Percentiles rank a stretch among this genome's conserved stretches.
These are phyloP conservation scores for Conomelus anceps DNA, from an alignment of 2,888 invertebrate species.

Conservation along the genomic window DNA sequence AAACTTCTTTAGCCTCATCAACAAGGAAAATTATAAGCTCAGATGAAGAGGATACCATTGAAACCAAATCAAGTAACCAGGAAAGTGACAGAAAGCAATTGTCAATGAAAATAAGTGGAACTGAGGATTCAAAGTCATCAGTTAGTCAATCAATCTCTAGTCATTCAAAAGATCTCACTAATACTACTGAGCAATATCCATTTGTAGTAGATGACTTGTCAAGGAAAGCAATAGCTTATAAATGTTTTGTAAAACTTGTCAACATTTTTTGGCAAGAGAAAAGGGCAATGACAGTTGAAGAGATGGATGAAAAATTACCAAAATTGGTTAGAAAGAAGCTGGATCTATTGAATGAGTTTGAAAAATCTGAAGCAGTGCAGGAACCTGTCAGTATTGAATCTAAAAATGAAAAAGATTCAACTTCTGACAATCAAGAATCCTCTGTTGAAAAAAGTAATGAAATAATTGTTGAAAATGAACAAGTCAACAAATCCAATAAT, in stretches of 20 bases:
- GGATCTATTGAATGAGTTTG: neutral
- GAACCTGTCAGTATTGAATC: neutral
- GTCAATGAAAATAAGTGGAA: no score
- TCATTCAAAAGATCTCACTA: neutral
- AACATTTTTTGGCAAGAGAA: neutral
- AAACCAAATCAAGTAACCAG: neutral
- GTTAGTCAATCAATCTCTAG: neutral
- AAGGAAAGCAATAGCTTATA: neutral
- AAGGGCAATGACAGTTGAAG: neutral
- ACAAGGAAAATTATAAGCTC: neutral
- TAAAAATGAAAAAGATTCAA: neutral
- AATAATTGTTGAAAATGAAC: neutral
- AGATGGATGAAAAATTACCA: neutral
- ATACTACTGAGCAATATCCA: neutral
- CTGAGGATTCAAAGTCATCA: neutral
- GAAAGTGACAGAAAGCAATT: neutral
- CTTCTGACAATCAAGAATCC: no score
- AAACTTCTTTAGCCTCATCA: neutral
- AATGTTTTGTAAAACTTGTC: neutral
- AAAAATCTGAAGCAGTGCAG: neutral
- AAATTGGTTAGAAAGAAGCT: neutral
- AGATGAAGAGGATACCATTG: neutral
- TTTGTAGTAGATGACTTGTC: neutral
- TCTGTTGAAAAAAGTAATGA: neutral
- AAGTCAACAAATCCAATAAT: no score